Evolutionary conservation across 2,888 invertebrate genomes (phyloP).

Genomic region (Orthosia incerta): DNA sequence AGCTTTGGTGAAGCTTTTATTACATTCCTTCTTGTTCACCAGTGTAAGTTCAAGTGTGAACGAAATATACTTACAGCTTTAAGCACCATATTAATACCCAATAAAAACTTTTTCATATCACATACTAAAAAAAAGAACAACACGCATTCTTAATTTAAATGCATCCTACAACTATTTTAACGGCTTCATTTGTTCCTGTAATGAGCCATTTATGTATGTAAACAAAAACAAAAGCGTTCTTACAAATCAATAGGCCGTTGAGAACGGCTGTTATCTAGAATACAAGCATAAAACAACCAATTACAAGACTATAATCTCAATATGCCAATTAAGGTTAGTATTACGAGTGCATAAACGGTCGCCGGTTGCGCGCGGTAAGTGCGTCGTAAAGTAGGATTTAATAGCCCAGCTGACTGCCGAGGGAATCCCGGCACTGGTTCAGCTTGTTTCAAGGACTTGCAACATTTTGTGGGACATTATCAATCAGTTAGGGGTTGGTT

Average conservation of each 20-base stretch:
- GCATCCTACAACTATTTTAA: conserved; percentile 40
- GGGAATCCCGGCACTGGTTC: conserved; percentile 77
- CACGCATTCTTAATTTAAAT: conserved; percentile 38
- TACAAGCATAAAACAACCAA: conserved; percentile 79
- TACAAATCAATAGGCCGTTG: conserved; percentile 71
- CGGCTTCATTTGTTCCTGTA: conserved; percentile 61
- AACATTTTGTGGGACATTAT: conserved; percentile 58
- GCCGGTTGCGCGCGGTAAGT: conserved; percentile 76
- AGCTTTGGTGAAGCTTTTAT: conserved; percentile 12
- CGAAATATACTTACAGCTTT: conserved; percentile 2
- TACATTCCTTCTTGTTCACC: conserved; percentile 18
- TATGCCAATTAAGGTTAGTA: conserved; percentile 88
- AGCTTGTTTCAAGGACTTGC: conserved; percentile 64
- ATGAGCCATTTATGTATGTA: conserved; percentile 59
- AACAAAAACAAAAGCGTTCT: conserved; percentile 63
- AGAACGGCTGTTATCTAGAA: conserved; percentile 74
- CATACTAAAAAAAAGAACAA: conserved; percentile 15
- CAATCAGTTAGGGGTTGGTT: conserved; percentile 50
- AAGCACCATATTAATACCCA: conserved; percentile 17
- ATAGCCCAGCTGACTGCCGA: conserved; percentile 80
- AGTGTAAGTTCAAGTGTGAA: conserved; percentile 24
- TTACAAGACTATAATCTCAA: conserved; percentile 86
- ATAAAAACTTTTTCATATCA: conserved; percentile 35
- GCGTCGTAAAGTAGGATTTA: conserved; percentile 87
- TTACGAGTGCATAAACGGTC: conserved; percentile 84